These are phyloP conservation scores for Butastur rufipennis DNA, from an alignment of 2,113 vertebrate genomes.

Conservation along the genomic window DNA sequence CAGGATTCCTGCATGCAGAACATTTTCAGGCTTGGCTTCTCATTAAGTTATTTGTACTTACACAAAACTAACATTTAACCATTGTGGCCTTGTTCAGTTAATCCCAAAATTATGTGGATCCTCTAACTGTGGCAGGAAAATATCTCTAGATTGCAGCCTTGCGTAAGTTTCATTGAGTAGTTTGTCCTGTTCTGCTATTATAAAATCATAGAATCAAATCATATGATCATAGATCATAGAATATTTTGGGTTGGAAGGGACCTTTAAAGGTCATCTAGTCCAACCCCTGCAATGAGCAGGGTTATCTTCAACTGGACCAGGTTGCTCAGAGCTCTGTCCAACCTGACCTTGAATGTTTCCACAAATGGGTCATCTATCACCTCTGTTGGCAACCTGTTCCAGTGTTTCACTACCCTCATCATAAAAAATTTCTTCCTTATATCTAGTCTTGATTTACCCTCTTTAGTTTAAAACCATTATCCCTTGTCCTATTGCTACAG, in stretches of 20 bases:
- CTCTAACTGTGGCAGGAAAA: not conserved
- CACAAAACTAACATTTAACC: not conserved
- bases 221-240: not conserved
- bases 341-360: not conserved
- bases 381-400: too few relatives aligned
- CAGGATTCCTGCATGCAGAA: not conserved
- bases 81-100: not conserved
- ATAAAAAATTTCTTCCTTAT: not conserved
- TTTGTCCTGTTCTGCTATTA: not conserved
- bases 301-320: not conserved
- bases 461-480: not conserved
- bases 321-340: not conserved
- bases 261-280: not conserved
- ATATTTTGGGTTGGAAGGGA: not conserved
- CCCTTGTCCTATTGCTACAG: not conserved
- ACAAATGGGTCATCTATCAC: not conserved
- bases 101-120: not conserved
- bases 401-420: not conserved
- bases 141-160: not conserved
- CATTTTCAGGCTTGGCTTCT: not conserved
- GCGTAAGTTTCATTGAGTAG: not conserved
- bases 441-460: not conserved
- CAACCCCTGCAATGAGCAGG: fast-evolving
- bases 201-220: not conserved
- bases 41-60: not conserved